These are phyloP conservation scores for Ptyas mucosa DNA, from an alignment of 2,113 vertebrate species.

Conservation along the genomic window DNA sequence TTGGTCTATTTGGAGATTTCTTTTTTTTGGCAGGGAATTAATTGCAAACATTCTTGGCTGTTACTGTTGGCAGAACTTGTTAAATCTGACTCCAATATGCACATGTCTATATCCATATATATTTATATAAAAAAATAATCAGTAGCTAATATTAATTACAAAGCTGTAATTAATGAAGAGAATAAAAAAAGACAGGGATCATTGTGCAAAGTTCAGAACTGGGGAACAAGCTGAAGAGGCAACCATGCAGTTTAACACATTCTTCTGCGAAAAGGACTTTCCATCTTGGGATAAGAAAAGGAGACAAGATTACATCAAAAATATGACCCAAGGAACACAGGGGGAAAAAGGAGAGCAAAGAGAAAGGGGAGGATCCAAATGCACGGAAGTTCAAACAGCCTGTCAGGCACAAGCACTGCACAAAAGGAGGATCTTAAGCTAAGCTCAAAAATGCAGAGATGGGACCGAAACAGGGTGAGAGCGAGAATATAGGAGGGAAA, in stretches of 20 bases:
- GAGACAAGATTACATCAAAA: constrained; percentile 35
- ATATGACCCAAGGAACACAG: constrained; percentile 23
- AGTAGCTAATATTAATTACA: constrained; percentile 40
- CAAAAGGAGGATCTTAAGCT: constrained; percentile 66
- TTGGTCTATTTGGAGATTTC: background rate
- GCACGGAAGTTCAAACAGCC: constrained; percentile 39
- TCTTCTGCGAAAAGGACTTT: constrained; percentile 53
- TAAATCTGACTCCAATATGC: background rate
- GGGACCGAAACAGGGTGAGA: constrained; percentile 72
- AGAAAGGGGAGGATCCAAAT: constrained; percentile 8
- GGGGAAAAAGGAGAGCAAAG: constrained; percentile 21
- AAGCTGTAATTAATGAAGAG: constrained; percentile 24
- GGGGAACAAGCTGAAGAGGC: constrained; percentile 27
- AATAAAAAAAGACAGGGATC: constrained; percentile 32
- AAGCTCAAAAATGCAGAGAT: constrained; percentile 69
- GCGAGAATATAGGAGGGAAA: constrained; percentile 68
- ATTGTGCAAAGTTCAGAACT: background rate
- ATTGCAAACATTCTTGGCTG: background rate
- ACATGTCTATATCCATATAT: background rate
- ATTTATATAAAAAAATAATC: background rate
- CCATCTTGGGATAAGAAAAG: constrained; percentile 43
- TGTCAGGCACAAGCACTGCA: constrained; percentile 51
- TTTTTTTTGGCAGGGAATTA: background rate
- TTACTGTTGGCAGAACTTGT: background rate
- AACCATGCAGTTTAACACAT: constrained; percentile 59